Evolutionary conservation across 2,113 vertebrate species (phyloP), one percentile per base, ranked within the genome.

Genomic region (Syrrhaptes paradoxus): DNA sequence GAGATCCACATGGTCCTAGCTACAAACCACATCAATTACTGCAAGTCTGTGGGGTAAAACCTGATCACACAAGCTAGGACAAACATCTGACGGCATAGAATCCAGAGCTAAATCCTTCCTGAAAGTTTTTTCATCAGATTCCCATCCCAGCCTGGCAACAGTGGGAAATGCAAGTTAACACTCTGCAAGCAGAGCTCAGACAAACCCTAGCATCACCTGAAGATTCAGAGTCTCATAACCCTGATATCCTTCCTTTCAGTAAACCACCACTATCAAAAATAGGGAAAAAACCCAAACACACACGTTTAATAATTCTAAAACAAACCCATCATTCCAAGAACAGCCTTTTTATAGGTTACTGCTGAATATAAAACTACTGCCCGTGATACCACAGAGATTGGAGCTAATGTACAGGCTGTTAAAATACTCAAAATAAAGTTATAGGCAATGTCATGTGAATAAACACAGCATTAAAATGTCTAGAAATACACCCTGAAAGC

Each of bases 201-300:
- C 0, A 2, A 61, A 78, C 20, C 26, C 32, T 24, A 78, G 25
- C 34, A 76, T 3, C 34, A 63, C 12, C 7, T 2, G 43, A 85
- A 90, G 43, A 74, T 54, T 81, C 32, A 82, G 32, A 75, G 19
- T 38, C 58, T 76, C 34, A 32, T 34, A 82, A 72, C 8, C 13
- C 10, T 78, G 43, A 43, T 2, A 7, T 24, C 1, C 1, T 61
- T 71, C 58, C 34, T 72, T 45, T 82, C 45, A 68, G 28, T 78
- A 87, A 92, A 71, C 17, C 13, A 77, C 26, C 25, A 46, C 32
- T 43, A 55, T 24, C 38, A 70, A 89, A 73, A 75, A 1, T 15
- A 66, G 46, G 20, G 9, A 21, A 41, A 55, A 66, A 31, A 1
- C 9, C 3, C 62, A 29, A 4, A 43, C 11, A 49, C 0, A 48